A percentile compares a stretch with the other conserved stretches of the same genome.
phyloP scores from a whole-genome alignment of 2,113 vertebrate genomes.

The Pionites leucogaster region DNA sequence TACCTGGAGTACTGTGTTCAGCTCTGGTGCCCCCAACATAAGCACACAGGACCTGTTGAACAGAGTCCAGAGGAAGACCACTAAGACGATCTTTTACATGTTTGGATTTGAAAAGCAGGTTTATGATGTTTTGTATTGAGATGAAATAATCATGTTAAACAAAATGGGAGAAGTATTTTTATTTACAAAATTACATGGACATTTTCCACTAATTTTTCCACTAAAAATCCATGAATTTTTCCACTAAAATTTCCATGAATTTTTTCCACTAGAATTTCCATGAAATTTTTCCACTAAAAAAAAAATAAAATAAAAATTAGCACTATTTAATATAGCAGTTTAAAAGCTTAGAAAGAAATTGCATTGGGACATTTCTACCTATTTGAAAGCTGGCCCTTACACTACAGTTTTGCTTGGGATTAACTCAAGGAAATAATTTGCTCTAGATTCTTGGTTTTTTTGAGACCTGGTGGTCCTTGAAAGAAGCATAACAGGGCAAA shows the following conservation, averaged over 20 bases:
- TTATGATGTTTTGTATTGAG: not conserved
- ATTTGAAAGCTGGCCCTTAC: not conserved
- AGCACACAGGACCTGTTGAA: not conserved
- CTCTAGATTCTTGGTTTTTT: not conserved
- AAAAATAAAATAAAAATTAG: not conserved
- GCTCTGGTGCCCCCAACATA: not conserved
- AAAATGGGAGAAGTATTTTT: not conserved
- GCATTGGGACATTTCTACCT: not conserved
- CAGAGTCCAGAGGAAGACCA: not conserved
- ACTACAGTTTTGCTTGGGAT: not conserved
- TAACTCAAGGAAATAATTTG: not conserved
- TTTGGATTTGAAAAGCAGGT: not conserved
- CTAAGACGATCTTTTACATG: not conserved
- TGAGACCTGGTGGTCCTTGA: not conserved
- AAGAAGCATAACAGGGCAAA: not conserved
- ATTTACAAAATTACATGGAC: not conserved
- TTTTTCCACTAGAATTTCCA: too few species aligned
- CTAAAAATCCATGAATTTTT: too few species aligned
- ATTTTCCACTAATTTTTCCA: not conserved
- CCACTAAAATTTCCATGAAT: too few species aligned
- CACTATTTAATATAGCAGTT: not conserved
- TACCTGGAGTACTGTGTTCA: not conserved
- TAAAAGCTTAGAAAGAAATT: not conserved
- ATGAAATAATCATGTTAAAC: not conserved
- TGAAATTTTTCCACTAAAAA: not conserved